Evolutionary conservation across 2,888 invertebrate species (phyloP).

Genomic region (Conomelus anceps): DNA sequence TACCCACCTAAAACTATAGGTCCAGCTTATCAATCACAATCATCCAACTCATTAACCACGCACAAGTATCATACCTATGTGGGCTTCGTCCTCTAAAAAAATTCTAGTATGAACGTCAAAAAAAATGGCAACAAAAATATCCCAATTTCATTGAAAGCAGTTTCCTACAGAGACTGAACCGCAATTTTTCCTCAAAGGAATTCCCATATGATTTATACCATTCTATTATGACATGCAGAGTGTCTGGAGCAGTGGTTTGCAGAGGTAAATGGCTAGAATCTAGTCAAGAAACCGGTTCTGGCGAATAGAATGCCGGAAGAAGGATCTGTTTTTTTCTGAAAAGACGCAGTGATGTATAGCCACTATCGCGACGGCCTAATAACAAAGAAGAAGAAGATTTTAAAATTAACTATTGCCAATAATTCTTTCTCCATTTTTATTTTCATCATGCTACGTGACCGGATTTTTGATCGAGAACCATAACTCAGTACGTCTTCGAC

Average conservation of each 20-base stretch:
- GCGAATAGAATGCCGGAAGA: background rate
- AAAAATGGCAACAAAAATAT: too few relatives aligned
- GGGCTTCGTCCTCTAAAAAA: too few relatives aligned
- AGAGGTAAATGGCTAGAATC: background rate
- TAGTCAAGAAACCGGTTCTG: background rate
- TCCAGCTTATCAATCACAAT: too few relatives aligned
- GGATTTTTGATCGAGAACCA: background rate
- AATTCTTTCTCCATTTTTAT: background rate
- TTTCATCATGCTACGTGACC: background rate
- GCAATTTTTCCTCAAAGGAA: background rate
- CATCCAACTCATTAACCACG: too few relatives aligned
- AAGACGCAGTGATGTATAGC: background rate
- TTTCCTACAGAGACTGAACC: background rate
- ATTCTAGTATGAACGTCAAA: too few relatives aligned
- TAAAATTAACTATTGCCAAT: background rate
- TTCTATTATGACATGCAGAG: background rate
- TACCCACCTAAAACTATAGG: too few relatives aligned
- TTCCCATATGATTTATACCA: background rate
- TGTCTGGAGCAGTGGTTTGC: background rate
- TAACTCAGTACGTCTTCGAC: background rate
- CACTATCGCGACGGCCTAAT: background rate
- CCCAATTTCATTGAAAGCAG: background rate
- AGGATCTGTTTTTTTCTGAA: background rate
- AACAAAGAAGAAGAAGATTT: background rate
- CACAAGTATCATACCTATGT: too few relatives aligned